Evolutionary conservation across 2,888 invertebrate species (phyloP).

Genomic region (Drosophila anomelani): DNA sequence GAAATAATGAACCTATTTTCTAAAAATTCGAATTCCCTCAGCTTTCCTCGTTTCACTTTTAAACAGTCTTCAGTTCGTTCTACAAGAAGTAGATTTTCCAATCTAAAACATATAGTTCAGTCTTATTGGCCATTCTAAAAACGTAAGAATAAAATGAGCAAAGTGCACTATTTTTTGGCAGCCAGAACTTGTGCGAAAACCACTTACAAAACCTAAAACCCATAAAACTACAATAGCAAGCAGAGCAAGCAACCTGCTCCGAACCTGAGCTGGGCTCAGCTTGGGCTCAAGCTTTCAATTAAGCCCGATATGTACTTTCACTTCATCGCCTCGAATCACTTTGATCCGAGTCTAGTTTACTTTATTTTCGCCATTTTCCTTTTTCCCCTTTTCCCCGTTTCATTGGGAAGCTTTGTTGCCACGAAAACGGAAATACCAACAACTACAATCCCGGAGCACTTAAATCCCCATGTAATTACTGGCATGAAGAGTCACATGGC

Average conservation of each 20-base stretch:
- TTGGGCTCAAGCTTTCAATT: constrained; percentile 38
- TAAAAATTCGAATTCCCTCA: too few species aligned
- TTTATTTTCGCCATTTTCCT: constrained; percentile 19
- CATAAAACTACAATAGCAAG: constrained; percentile 5
- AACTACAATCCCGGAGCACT: constrained; percentile 38
- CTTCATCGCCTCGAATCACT: constrained; percentile 49
- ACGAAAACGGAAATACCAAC: constrained; percentile 30
- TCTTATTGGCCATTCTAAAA: not conserved
- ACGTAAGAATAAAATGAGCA: not conserved
- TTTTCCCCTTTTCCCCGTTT: not conserved
- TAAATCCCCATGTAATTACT: constrained; percentile 50
- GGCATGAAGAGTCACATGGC: constrained; percentile 9
- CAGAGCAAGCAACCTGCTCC: constrained; percentile 5
- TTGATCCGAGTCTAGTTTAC: constrained; percentile 36
- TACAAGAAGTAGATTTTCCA: not conserved
- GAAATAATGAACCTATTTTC: too few species aligned
- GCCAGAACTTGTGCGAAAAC: not conserved
- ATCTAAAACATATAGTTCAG: not conserved
- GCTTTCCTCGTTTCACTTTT: too few species aligned
- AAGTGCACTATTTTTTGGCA: not conserved
- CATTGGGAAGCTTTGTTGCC: constrained; percentile 37
- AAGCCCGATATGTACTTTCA: constrained; percentile 40
- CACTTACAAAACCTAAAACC: constrained; percentile 9
- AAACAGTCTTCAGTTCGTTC: too few species aligned
- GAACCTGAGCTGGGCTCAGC: constrained; percentile 13